These are phyloP conservation scores for Urocyon cinereoargenteus DNA, from an alignment of 2,797 vertebrate species.

Conservation along the genomic window DNA sequence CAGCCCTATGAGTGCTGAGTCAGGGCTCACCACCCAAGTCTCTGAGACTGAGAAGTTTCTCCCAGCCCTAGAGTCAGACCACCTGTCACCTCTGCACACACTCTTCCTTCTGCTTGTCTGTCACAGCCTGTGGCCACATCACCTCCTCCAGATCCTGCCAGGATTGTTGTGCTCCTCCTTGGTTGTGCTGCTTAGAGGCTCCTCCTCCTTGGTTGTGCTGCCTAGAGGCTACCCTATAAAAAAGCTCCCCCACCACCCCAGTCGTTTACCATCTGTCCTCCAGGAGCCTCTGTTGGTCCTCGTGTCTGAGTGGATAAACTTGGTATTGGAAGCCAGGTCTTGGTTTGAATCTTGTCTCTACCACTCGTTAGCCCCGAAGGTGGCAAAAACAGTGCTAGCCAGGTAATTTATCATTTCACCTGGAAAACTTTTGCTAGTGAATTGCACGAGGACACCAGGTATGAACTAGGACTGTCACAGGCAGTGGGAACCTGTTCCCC, in stretches of 20 bases:
- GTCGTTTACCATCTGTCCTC: not conserved
- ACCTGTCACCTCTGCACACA: not conserved
- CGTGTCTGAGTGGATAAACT: not conserved
- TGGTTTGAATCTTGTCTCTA: not conserved
- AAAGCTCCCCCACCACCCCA: not conserved
- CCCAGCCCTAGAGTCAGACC: not conserved
- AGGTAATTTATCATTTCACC: not conserved
- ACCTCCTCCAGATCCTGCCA: not conserved
- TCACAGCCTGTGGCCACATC: not conserved
- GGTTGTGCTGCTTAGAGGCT: not conserved
- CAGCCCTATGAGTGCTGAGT: not conserved
- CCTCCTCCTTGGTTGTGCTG: not conserved
- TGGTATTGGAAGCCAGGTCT: conserved; percentile 26
- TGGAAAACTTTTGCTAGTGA: not conserved
- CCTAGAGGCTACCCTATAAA: not conserved
- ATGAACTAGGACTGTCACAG: not conserved
- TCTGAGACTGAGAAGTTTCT: not conserved
- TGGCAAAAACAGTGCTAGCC: not conserved
- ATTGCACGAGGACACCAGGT: not conserved
- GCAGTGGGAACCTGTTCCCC: not conserved
- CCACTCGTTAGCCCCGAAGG: not conserved
- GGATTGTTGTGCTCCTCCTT: not conserved
- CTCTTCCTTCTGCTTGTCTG: not conserved
- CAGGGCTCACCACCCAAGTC: not conserved
- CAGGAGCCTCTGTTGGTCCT: not conserved